Base-by-base conservation (phyloP, 2,797 vertebrate species). In the Dendrocincla fuliginosa region DNA sequence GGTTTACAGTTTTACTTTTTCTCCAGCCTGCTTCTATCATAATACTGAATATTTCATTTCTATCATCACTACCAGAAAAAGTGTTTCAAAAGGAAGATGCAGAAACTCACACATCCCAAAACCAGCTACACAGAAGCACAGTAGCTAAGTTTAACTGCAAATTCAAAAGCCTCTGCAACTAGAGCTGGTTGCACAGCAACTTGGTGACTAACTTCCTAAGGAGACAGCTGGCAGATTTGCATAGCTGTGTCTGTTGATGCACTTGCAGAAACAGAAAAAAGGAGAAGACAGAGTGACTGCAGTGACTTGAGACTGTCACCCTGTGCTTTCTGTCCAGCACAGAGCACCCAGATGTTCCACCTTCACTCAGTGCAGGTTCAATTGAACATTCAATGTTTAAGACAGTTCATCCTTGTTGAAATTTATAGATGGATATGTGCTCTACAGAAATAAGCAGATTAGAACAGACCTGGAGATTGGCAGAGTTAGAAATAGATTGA, bases 231-330 rank as follows among this genome's bases (percentile, higher is more conserved):
- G 70, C 35, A 12, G 6, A 71, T 87, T 56, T 84, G 83, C 80
- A 82, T 25, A 69, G 59, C 47, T 67, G 33, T 23, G 55, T 17
- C 67, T 73, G 47, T 44, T 60, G 32, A 5, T 2, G 3, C 23
- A 30, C 33, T 59, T 82, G 35, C 57, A 78, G 57, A 77, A 75
- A 68, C 3, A 60, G 57, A 64, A 52, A n/a, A 70, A 77, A 55
- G 4, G 18, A 41, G 30, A 73, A 15, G 30, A 65, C 47, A 74
- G 16, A 16, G 22, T 2, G 3, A 90, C n/a, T 0, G 1, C 0
- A 76, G 67, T 1, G 1, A 55, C 53, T 42, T 60, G 37, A 1
- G 2, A 14, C 46, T 86, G 55, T 32, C 33, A 67, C 24, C 5
- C 28, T 75, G 10, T 27, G 15, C n/a, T 73, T 92, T 65, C 67